A percentile compares a stretch with the other conserved stretches of the same genome.
phyloP scores from a whole-genome alignment of 2,113 vertebrate species.

The Steatornis caripensis region DNA sequence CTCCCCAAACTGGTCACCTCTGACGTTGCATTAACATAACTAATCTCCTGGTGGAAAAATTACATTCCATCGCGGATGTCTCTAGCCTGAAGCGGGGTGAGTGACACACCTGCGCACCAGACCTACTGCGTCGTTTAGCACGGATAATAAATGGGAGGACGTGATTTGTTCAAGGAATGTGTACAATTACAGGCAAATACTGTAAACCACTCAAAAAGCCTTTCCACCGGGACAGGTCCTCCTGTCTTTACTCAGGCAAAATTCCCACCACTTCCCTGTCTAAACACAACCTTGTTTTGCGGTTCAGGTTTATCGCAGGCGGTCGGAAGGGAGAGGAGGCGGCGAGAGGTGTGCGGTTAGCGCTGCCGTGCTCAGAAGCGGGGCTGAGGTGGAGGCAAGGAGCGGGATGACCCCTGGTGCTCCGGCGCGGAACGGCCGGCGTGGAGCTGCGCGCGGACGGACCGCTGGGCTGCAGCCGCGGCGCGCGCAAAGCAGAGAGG shows the following conservation, averaged over 20 bases:
- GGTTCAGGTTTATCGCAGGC: not conserved
- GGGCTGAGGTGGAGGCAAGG: not conserved
- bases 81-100: not conserved
- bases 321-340: not conserved
- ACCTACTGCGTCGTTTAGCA: not conserved
- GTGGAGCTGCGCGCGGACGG: too few species aligned
- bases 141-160: not conserved
- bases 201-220: conserved; percentile 41
- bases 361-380: not conserved
- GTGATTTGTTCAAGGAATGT: conserved; percentile 7
- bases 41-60: not conserved
- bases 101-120: not conserved
- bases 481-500: too few species aligned
- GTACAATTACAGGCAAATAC: conserved; percentile 17
- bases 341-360: not conserved
- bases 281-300: conserved; percentile 11
- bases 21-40: not conserved
- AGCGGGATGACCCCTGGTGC: conserved; percentile 68
- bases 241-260: conserved; percentile 46
- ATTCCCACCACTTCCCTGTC: not conserved
- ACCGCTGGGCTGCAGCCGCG: too few species aligned
- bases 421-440: too few species aligned
- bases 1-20: not conserved
- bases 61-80: not conserved
- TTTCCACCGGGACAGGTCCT: conserved; percentile 27